phyloP scores from a whole-genome alignment of 2,113 vertebrate genomes.

The Hyla sarda region DNA sequence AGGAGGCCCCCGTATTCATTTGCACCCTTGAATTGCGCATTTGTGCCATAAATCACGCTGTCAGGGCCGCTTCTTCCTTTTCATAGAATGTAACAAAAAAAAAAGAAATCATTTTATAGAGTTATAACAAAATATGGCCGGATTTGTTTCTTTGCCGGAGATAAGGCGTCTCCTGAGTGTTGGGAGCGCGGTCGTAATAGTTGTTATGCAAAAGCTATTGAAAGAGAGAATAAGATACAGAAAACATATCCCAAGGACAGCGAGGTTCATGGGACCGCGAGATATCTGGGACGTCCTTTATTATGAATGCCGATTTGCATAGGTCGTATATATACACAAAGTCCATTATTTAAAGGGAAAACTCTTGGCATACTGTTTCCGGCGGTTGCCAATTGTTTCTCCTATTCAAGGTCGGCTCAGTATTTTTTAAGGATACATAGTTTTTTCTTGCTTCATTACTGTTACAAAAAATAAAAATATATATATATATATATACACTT shows the following conservation, averaged over 20 bases:
- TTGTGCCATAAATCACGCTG: conserved; percentile 54
- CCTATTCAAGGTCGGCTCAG: not conserved
- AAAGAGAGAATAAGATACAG: conserved; percentile 40
- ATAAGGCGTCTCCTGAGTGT: conserved; percentile 51
- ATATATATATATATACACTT: too few relatives aligned
- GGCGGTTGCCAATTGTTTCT: not conserved
- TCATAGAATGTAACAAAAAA: conserved; percentile 47
- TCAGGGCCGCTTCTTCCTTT: conserved; percentile 44
- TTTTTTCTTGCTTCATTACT: not conserved
- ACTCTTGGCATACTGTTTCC: not conserved
- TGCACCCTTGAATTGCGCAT: conserved; percentile 39
- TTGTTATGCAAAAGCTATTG: conserved; percentile 53
- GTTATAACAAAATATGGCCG: conserved; percentile 49
- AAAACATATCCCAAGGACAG: conserved; percentile 43
- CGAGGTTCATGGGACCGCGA: conserved; percentile 17
- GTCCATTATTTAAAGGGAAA: not conserved
- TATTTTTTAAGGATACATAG: not conserved
- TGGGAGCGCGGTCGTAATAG: not conserved
- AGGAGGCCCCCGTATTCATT: conserved; percentile 32
- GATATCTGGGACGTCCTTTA: conserved; percentile 38
- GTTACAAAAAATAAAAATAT: too few relatives aligned
- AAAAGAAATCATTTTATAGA: conserved; percentile 55
- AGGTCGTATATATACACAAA: not conserved
- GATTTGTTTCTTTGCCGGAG: conserved; percentile 37
- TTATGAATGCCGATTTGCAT: not conserved